These are phyloP conservation scores for Leucozona laternaria DNA, from an alignment of 2,888 invertebrate genomes.

Conservation along the genomic window DNA sequence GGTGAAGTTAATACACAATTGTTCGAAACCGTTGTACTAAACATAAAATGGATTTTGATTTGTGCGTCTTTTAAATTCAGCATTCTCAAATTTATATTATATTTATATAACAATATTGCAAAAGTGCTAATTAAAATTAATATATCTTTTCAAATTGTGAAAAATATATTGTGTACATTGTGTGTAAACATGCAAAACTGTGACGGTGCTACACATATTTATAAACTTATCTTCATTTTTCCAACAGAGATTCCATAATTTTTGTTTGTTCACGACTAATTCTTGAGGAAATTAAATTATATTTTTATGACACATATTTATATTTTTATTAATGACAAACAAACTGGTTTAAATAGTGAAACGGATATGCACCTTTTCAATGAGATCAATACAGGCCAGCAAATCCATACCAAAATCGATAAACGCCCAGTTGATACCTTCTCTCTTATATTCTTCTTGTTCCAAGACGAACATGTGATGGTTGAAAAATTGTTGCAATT, in stretches of 20 bases:
- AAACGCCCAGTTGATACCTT: conserved; percentile 99
- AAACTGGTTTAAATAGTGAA: not conserved
- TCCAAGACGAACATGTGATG: conserved; percentile 99
- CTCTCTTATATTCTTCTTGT: conserved; percentile 99
- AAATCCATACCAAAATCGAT: conserved; percentile 99
- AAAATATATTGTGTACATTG: not conserved
- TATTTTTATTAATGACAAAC: not conserved
- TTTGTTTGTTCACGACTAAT: not conserved
- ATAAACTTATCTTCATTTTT: conserved; percentile 8
- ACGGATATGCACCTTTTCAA: conserved; percentile 92
- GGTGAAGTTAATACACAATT: conserved; percentile 99
- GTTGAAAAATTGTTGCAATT: conserved; percentile 99
- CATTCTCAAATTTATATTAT: not conserved
- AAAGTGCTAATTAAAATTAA: conserved; percentile 11
- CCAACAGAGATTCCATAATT: not conserved
- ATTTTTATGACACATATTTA: not conserved
- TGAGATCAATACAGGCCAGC: conserved; percentile 98
- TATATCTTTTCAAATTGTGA: not conserved
- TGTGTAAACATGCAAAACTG: not conserved
- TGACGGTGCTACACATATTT: conserved; percentile 18
- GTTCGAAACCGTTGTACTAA: conserved; percentile 99
- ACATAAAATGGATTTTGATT: conserved; percentile 77
- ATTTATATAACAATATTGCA: not conserved
- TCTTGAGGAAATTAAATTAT: not conserved
- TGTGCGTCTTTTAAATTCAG: not conserved